Conservation (phyloP, 2,113 vertebrate species). For the Periophthalmus modestus region DNA sequence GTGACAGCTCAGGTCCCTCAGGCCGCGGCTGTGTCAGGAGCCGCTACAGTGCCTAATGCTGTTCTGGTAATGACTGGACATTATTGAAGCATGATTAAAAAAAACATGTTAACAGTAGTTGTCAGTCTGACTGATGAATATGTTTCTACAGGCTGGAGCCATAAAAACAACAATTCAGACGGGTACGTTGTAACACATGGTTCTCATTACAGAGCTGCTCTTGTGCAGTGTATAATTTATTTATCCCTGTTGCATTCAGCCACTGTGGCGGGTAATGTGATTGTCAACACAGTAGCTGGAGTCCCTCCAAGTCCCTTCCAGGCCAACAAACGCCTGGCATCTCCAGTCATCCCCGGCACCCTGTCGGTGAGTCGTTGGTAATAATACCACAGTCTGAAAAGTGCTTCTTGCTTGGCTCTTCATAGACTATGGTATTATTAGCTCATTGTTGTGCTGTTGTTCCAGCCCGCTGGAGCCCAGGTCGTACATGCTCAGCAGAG, state of each 20-base stretch:
- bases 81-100: no score
- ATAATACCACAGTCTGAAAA: background rate
- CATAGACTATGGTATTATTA: background rate
- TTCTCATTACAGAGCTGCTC: conserved; percentile 17
- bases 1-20: conserved; percentile 79
- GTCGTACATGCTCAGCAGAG: conserved; percentile 90
- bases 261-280: conserved; percentile 92
- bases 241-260: conserved; percentile 72
- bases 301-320: conserved; percentile 90
- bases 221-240: conserved; percentile 25
- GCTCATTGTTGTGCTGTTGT: conserved; percentile 19
- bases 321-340: conserved; percentile 90
- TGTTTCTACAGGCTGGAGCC: conserved; percentile 83
- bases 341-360: conserved; percentile 85
- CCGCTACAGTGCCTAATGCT: conserved; percentile 84
- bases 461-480: conserved; percentile 82
- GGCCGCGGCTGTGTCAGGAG: conserved; percentile 79
- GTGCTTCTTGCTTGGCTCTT: conserved; percentile 5
- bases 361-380: conserved; percentile 82
- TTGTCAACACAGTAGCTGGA: conserved; percentile 91
- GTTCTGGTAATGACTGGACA: conserved; percentile 86
- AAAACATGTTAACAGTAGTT: no score
- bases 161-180: conserved; percentile 93
- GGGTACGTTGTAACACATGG: conserved; percentile 74
- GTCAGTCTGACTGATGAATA: conserved; percentile 5